A percentile compares a stretch with the other conserved stretches of the same genome.
Conservation (phyloP, 2,797 vertebrate genomes). For the Brachyalestes nurse region DNA sequence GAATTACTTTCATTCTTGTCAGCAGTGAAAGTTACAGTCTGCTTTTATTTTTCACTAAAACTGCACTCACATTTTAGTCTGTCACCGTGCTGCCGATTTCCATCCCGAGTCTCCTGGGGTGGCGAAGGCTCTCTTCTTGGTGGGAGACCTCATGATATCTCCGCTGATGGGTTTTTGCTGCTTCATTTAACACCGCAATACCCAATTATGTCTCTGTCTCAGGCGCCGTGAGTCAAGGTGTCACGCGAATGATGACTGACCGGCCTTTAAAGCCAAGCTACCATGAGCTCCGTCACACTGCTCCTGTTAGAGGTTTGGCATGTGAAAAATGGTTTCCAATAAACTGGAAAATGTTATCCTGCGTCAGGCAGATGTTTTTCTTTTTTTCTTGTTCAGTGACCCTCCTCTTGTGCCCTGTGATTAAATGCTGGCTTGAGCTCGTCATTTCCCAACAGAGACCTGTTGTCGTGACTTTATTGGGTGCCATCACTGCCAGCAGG, state of each 20-base stretch:
- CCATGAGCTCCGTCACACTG: constrained; percentile 13
- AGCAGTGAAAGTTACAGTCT: constrained; percentile 42
- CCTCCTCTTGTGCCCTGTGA: constrained; percentile 11
- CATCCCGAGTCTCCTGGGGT: constrained; percentile 43
- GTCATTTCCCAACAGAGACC: constrained; percentile 66
- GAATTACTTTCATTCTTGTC: constrained; percentile 49
- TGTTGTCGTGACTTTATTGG: constrained; percentile 63
- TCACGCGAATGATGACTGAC: constrained; percentile 60
- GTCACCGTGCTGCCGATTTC: constrained; percentile 43
- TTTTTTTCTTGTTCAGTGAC: constrained; percentile 33
- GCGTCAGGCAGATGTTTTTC: constrained; percentile 40
- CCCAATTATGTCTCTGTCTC: constrained; percentile 72
- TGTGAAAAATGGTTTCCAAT: constrained; percentile 64
- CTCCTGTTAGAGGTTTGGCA: constrained; percentile 58
- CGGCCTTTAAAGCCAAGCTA: constrained; percentile 46
- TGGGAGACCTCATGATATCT: constrained; percentile 64
- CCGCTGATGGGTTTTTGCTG: constrained; percentile 66
- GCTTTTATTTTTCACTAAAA: constrained; percentile 33
- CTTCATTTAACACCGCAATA: constrained; percentile 72
- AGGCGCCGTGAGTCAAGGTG: constrained; percentile 54
- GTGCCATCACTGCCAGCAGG: constrained; percentile 60
- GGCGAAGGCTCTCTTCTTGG: constrained; percentile 50
- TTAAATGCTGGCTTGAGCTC: constrained; percentile 45
- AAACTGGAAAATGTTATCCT: constrained; percentile 54
- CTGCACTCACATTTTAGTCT: constrained; percentile 19